Base-by-base conservation (phyloP, 2,888 invertebrate genomes). In the Timema cristinae region DNA sequence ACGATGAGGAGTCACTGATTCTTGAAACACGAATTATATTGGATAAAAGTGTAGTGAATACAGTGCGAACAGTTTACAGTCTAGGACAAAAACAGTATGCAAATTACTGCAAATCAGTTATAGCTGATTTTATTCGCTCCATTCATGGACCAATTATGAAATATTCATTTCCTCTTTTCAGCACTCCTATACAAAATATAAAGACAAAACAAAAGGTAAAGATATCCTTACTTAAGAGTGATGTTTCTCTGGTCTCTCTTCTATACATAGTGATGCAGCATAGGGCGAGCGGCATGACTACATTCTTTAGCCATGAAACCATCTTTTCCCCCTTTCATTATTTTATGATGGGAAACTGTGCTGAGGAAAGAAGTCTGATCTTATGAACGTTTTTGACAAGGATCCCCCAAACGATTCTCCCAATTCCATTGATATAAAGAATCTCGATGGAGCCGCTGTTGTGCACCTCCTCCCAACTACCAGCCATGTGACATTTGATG, bases 61-160 rank as follows among this genome's bases (percentile, higher is more conserved):
- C 54, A 52, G 54, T 52, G 2, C 54, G 16, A 47, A 71, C 15
- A 16, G 15, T 67, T n/a, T 49, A 52, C 49, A 50, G 50, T 16
- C 50, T 69, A 56, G 74, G 61, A 13, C 32, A 67, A 54, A 48
- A 56, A 52, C 69, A 67, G 4, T 63, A 67, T 51, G 50, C 70
- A 16, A 66, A 51, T 59, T 73, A 69, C 69, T 66, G 68, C 61
- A 61, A 51, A 6, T 52, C 11, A 49, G 61, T n/a, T 49, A 61
- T 69, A 48, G 50, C 47, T 52, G 32, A 47, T 0, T 13, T 1
- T 11, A 9, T 16, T 13, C 16, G 15, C 32, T 63, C 9, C 7
- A 50, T 69, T 49, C 61, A 59, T 32, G 61, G 49, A n/a, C 59
- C 63, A 61, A 15, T 49, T 15, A 69, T 59, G 49, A 69, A 59